phyloP scores from a whole-genome alignment of 2,888 invertebrate species.

The Rapana venosa region DNA sequence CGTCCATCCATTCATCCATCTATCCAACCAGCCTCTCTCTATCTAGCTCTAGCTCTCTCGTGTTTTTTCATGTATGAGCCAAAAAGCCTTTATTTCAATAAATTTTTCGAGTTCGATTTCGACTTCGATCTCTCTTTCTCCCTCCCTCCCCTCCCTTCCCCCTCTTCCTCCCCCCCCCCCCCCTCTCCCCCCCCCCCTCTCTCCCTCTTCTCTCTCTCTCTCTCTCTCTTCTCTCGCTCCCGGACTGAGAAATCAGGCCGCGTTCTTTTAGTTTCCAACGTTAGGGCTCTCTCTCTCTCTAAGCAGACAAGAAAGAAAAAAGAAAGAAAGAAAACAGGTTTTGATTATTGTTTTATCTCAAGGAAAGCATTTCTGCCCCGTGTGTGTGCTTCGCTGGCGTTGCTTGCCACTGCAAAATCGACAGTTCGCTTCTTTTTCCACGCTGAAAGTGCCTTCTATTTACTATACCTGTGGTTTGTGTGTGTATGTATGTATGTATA shows the following conservation, averaged over 20 bases:
- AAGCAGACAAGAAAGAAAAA: too few relatives aligned
- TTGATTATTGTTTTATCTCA: too few relatives aligned
- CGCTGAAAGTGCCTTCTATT: too few relatives aligned
- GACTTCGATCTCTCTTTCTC: not conserved
- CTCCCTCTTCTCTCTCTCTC: conserved; percentile 24
- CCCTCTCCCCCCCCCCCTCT: not conserved
- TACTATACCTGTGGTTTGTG: too few relatives aligned
- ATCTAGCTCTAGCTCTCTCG: not conserved
- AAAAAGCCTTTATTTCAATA: not conserved
- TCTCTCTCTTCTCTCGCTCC: not conserved
- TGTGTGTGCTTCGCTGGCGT: too few relatives aligned
- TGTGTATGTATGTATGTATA: too few relatives aligned
- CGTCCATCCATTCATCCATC: not conserved
- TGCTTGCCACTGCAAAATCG: too few relatives aligned
- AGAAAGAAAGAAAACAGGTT: too few relatives aligned
- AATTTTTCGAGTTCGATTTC: not conserved
- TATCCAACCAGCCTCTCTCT: not conserved
- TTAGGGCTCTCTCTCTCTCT: not conserved
- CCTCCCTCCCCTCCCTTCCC: not conserved
- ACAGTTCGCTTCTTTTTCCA: too few relatives aligned
- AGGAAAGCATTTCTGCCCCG: too few relatives aligned
- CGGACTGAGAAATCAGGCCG: not conserved
- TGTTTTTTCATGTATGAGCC: too few relatives aligned
- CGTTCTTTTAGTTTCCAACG: not conserved
- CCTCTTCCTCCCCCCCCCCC: not conserved